phyloP scores from a whole-genome alignment of 2,888 invertebrate genomes.

The Laspeyria flexula region DNA sequence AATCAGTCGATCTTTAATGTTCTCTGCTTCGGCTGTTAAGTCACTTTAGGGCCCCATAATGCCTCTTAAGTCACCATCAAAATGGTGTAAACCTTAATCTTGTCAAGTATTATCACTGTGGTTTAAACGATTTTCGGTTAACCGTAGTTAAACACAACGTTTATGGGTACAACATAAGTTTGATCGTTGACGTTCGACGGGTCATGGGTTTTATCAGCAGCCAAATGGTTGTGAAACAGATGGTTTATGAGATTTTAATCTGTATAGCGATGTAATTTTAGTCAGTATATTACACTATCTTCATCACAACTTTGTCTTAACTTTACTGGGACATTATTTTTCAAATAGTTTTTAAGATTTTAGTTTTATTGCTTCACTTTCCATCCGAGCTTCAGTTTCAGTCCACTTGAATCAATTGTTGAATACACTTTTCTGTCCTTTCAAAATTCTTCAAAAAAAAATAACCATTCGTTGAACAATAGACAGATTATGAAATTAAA shows the following conservation, averaged over 20 bases:
- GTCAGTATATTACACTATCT: too few relatives aligned
- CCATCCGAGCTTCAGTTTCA: too few relatives aligned
- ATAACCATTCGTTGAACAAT: too few relatives aligned
- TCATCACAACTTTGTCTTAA: too few relatives aligned
- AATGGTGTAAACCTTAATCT: conserved; percentile 38
- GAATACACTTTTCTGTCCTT: too few relatives aligned
- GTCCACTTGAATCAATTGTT: too few relatives aligned
- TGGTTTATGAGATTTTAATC: background rate
- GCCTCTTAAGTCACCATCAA: conserved; percentile 32
- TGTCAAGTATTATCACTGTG: conserved; percentile 10
- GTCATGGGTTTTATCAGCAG: background rate
- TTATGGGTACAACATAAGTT: conserved; percentile 28
- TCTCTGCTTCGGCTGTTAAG: conserved; percentile 21
- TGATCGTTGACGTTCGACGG: conserved; percentile 7
- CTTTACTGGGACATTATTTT: too few relatives aligned
- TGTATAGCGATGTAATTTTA: background rate
- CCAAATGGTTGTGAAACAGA: background rate
- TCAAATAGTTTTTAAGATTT: too few relatives aligned
- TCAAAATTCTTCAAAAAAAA: too few relatives aligned
- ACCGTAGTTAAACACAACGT: conserved; percentile 18
- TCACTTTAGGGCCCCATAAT: conserved; percentile 21
- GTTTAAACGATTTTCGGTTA: conserved; percentile 22
- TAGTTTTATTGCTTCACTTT: too few relatives aligned
- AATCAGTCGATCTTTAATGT: conserved; percentile 12
- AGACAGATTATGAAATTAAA: too few relatives aligned